Conservation (phyloP, 2,888 invertebrate species). For the Onchidella celtica region DNA sequence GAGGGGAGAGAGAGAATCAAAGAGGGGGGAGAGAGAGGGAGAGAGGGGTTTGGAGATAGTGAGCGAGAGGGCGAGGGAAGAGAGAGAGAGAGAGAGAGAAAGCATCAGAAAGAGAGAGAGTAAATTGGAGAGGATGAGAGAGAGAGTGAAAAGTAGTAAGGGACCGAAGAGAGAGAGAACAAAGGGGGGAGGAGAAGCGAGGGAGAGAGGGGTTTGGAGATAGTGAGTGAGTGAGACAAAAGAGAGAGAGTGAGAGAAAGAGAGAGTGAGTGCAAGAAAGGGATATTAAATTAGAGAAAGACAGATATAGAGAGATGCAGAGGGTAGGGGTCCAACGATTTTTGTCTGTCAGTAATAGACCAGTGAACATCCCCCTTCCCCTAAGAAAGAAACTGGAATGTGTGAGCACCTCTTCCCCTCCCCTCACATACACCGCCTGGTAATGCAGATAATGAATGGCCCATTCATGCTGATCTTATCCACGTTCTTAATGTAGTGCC, state of each 20-base stretch:
- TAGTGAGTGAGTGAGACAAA: neutral
- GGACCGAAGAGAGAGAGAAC: neutral
- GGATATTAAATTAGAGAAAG: neutral
- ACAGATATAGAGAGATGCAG: neutral
- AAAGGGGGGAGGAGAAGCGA: neutral
- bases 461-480: no score
- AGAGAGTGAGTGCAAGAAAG: neutral
- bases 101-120: constrained; percentile 2
- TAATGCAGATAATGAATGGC: no score
- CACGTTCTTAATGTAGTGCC: no score
- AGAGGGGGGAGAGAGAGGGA: neutral
- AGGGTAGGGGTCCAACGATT: no score
- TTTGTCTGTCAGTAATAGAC: no score
- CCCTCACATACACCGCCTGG: no score
- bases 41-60: neutral
- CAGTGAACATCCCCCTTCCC: no score
- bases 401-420: no score
- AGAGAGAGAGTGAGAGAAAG: neutral
- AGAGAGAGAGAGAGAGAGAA: neutral
- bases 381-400: no score
- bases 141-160: neutral
- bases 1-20: neutral
- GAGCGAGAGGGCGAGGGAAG: neutral
- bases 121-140: constrained; percentile 4
- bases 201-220: neutral